A percentile compares a stretch with the other conserved stretches of the same genome.
These are phyloP conservation scores for Brachyistius frenatus DNA, from an alignment of 2,113 vertebrate genomes.

Conservation along the genomic window DNA sequence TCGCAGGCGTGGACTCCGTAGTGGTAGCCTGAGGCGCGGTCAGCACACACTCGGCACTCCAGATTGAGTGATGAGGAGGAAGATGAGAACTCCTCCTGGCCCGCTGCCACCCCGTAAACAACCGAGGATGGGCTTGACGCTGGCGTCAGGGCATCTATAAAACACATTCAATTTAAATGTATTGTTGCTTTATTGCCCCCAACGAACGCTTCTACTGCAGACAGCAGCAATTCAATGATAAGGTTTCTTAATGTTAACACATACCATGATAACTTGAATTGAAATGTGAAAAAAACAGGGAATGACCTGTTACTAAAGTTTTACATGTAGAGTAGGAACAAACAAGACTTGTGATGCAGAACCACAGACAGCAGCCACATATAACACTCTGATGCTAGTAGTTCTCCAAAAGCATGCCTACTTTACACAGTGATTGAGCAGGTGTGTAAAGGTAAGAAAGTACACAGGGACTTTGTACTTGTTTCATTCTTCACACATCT, in stretches of 20 bases:
- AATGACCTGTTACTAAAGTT: background rate
- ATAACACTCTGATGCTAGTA: background rate
- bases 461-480: background rate
- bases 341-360: too few relatives aligned
- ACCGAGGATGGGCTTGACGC: constrained; percentile 94
- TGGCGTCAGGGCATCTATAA: constrained; percentile 91
- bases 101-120: constrained; percentile 76
- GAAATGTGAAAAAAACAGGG: too few relatives aligned
- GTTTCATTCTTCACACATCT: background rate
- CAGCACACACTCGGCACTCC: constrained; percentile 96
- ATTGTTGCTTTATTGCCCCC: background rate
- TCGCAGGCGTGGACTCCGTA: constrained; percentile 98
- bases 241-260: background rate
- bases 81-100: constrained; percentile 82
- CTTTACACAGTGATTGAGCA: too few relatives aligned
- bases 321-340: background rate
- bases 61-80: constrained; percentile 87
- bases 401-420: background rate
- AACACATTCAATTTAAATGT: constrained; percentile 18
- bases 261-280: background rate
- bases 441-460: too few relatives aligned
- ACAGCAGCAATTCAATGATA: background rate
- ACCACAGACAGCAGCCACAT: background rate
- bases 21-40: constrained; percentile 97
- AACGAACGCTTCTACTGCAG: background rate